Base-by-base conservation (phyloP, 1,140 invertebrate species). In the Xylocopa sonorina region DNA sequence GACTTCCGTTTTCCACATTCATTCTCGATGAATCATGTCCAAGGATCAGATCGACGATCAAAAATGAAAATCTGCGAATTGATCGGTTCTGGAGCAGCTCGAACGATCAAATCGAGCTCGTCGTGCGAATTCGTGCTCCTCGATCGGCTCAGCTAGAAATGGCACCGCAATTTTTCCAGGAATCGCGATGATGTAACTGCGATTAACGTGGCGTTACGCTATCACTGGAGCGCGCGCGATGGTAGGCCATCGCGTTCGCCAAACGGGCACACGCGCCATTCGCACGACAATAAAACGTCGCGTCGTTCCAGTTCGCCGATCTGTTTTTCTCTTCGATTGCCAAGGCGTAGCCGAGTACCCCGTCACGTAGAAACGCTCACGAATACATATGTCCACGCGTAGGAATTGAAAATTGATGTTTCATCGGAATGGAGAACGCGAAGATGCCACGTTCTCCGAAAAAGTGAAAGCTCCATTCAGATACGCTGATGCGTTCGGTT, bases 161-260 rank as follows among this genome's bases (percentile, higher is more conserved):
- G 51, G 14, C 32, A 68, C 34, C 64, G 41, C n/a, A 29, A 34
- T 34, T 76, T 67, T 76, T 76, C 73, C 21, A 38, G 43, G 62
- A 76, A 66, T 24, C 62, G 6, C 46, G 38, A 24, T 76, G 73
- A 76, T 67, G 73, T 57, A 67, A 76, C 18, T 24, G 50, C 62
- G 73, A 76, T 57, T 67, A 62, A 24, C 71, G 71, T 27, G 55
- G n/a, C 24, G 41, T 57, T 34, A 53, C 58, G 71, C n/a, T 63
- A 63, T 51, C 57, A 38, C 27, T n/a, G n/a, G 16, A n/a, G 27
- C 43, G 21, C 6, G 18, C 7, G 3, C 4, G 21, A 66, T 50
- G 5, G 38, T 14, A n/a, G 5, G 18, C 5, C 18, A 27, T 51
- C 32, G 24, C 16, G 57, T 48, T 43, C 18, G 38, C 27, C n/a